Conservation (phyloP, 2,888 invertebrate species). For the Athalia rosae region DNA sequence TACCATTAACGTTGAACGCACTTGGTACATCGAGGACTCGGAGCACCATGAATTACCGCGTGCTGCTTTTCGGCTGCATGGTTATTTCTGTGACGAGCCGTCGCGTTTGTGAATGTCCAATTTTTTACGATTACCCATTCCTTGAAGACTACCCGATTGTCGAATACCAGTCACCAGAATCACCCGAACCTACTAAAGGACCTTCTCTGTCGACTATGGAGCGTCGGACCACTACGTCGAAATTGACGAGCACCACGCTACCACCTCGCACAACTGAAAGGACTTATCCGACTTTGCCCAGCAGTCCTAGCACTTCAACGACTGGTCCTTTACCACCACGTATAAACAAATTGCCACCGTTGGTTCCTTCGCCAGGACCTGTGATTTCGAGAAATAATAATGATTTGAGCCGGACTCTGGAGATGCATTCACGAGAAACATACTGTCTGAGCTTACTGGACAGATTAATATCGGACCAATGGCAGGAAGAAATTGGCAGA, state of each 20-base stretch:
- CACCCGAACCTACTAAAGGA: neutral
- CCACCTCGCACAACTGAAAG: too few species aligned
- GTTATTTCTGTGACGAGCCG: neutral
- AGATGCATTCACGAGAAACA: slow-evolving; percentile 19
- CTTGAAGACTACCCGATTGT: neutral
- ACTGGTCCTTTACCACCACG: too few species aligned
- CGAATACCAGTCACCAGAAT: neutral
- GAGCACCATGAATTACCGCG: neutral
- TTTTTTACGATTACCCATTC: neutral
- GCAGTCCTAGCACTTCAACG: neutral
- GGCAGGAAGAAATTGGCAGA: slow-evolving; percentile 37
- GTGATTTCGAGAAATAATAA: slow-evolving; percentile 3
- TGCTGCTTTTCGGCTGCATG: neutral
- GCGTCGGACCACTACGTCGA: too few species aligned
- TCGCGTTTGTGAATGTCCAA: slow-evolving; percentile 6
- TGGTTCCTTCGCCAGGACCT: neutral
- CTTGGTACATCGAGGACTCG: too few species aligned
- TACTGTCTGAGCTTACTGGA: slow-evolving; percentile 27
- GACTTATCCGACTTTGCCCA: neutral
- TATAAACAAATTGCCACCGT: neutral
- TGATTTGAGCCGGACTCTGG: slow-evolving; percentile 11
- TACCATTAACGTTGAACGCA: too few species aligned
- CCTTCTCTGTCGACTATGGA: neutral
- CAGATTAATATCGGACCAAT: neutral
- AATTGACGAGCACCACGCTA: too few species aligned